Conservation (phyloP, 2,888 invertebrate species). For the Parthenolecanium corni region DNA sequence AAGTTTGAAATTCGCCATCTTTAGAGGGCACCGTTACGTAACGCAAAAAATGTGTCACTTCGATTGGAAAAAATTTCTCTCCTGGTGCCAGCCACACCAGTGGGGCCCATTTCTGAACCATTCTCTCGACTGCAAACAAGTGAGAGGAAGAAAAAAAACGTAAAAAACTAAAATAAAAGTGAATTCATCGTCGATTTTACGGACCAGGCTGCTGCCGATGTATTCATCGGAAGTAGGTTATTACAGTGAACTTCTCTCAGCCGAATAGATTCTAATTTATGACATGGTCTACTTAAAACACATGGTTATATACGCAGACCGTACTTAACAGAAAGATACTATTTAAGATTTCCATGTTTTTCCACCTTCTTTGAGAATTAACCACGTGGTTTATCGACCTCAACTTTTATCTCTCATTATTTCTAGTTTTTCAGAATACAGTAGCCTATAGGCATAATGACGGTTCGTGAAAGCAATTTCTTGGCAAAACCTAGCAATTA, state of each 20-base stretch:
- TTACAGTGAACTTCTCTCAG: neutral
- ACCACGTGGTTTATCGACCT: neutral
- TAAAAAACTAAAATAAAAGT: neutral
- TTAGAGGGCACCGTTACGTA: constrained; percentile 40
- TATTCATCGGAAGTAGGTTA: constrained; percentile 14
- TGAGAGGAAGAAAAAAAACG: neutral
- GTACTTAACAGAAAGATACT: neutral
- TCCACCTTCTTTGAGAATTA: neutral
- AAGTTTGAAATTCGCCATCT: constrained; percentile 6
- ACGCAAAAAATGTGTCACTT: constrained; percentile 49
- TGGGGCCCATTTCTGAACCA: constrained; percentile 52
- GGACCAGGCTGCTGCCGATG: neutral
- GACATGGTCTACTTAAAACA: constrained; percentile 17
- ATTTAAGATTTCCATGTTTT: constrained; percentile 6
- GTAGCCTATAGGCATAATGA: too few relatives aligned
- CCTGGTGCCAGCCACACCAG: constrained; percentile 53
- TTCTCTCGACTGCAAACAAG: constrained; percentile 35
- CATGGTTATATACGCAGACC: neutral
- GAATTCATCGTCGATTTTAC: neutral
- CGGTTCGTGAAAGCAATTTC: too few relatives aligned
- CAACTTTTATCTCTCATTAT: neutral
- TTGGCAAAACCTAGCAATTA: too few relatives aligned
- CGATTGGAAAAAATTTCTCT: constrained; percentile 51
- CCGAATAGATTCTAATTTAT: constrained; percentile 1
- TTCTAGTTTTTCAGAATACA: neutral